Conservation (phyloP, 2,113 vertebrate genomes). For the Psittacula cyanocephala region DNA sequence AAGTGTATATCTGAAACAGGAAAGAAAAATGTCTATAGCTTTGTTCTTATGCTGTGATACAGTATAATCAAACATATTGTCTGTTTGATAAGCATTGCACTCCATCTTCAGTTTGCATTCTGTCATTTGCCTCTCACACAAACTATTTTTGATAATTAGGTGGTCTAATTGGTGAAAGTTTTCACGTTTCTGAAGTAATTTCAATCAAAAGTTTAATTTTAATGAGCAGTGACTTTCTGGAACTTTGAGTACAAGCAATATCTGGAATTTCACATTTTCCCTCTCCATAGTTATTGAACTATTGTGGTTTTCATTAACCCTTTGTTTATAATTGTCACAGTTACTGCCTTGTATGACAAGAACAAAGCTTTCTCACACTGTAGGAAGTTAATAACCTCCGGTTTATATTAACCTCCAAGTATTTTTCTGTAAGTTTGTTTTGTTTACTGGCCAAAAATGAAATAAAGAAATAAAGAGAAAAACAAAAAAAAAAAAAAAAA, state of each 20-base stretch:
- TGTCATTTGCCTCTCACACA: not conserved
- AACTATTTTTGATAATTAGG: not conserved
- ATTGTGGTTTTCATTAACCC: not conserved
- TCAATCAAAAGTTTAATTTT: not conserved
- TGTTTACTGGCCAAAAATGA: not conserved
- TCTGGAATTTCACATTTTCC: not conserved
- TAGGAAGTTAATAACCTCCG: not conserved
- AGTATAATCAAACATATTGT: not conserved
- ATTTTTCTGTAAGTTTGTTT: not conserved
- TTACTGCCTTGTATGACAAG: not conserved
- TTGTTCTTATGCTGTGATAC: not conserved
- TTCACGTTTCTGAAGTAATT: not conserved
- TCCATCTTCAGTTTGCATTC: not conserved
- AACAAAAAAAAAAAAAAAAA: not conserved
- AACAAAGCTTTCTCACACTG: not conserved
- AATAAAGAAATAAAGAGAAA: not conserved
- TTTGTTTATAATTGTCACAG: not conserved
- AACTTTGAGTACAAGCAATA: not conserved
- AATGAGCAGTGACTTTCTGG: not conserved
- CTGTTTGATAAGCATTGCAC: fast-evolving
- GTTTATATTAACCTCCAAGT: not conserved
- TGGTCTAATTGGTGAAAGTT: not conserved
- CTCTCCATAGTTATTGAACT: not conserved
- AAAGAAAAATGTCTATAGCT: not conserved
- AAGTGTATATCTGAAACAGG: not conserved